Evolutionary conservation across 2,113 vertebrate species (phyloP), one percentile per base, ranked within the genome.

Genomic region (Takifugu bimaculatus): DNA sequence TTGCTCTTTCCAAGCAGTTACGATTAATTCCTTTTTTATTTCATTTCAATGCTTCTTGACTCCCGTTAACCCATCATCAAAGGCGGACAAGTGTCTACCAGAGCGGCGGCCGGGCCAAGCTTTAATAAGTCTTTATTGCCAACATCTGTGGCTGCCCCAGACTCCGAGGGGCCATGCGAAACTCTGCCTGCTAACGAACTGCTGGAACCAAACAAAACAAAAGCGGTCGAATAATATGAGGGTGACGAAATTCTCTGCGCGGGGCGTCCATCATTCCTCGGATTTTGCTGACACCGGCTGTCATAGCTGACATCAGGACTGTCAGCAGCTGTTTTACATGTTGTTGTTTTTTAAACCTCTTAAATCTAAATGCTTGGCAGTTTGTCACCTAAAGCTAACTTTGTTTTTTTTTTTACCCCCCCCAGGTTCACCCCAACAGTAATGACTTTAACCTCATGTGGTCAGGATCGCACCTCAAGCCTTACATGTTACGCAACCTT

Each of bases 381-480:
- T 15, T 3, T 63, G 27, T 45, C 28, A 49, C 3, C 3, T 61
- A 13, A 47, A 32, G 27, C 60, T 15, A 28, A 29, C 28, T 20
- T 4, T 4, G 57, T 25, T 51, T 62, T 6, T 60, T 3, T 65
- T 61, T 74, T 78, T 44, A 20, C 20, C 20, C 67, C 5, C 7
- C 10, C 15, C 48, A 99, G 96, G 94, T 94, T 70, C 93, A 98
- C 65, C 91, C 93, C 25, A 96, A 92, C 69, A 98, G 94, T 80
- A 96, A 86, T 0, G 92, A 97, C 80, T 98, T 98, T 72, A 98
- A 98, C 78, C 91, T 99, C n/a, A 96, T 98, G 95, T 99, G 96
- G 96, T 97, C 94, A 3, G 96, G 96, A 60, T 94, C 95, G 61
- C 96, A 98, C 86, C 87, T 98, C 80, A 98, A 99, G 86, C 93